Evolutionary conservation across 2,888 invertebrate genomes (phyloP).

Genomic region (Cepaea hortensis): DNA sequence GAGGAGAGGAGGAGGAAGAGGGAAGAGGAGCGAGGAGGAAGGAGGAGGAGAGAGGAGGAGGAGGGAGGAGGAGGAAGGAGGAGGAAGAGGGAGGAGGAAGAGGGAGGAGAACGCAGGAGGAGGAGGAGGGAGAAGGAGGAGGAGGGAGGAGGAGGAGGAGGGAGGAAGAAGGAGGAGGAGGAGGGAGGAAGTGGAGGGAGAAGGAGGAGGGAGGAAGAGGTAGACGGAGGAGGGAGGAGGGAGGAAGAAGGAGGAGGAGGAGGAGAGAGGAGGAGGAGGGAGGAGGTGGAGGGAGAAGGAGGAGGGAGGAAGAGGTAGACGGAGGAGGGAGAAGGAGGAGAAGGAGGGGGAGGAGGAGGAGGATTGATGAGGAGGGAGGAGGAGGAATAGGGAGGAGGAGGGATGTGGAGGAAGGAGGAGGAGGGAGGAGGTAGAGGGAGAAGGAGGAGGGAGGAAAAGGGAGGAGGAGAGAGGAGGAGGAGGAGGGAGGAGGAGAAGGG

Average conservation of each 20-base stretch:
- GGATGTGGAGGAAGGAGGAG: background rate
- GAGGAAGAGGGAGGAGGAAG: background rate
- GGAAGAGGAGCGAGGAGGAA: background rate
- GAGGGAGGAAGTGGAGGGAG: too few species aligned
- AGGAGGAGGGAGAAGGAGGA: conserved; percentile 12
- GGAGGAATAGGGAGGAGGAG: background rate
- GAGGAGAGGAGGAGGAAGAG: background rate
- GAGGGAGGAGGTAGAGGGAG: background rate
- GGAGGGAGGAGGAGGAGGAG: background rate
- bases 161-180: background rate
- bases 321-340: background rate
- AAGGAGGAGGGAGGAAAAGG: background rate
- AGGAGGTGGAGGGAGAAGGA: background rate
- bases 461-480: background rate
- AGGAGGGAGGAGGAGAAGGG: too few species aligned
- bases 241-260: background rate
- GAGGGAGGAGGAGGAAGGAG: background rate
- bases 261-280: background rate
- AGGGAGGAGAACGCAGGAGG: background rate
- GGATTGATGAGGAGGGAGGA: background rate
- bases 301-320: background rate
- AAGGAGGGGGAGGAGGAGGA: background rate
- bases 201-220: conserved; percentile 6
- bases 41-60: too few species aligned
- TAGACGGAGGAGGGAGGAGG: too few species aligned